Percentiles rank a stretch among this genome's conserved stretches.
phyloP scores from a whole-genome alignment of 2,888 invertebrate genomes.

The Lordiphosa fenestrarum region DNA sequence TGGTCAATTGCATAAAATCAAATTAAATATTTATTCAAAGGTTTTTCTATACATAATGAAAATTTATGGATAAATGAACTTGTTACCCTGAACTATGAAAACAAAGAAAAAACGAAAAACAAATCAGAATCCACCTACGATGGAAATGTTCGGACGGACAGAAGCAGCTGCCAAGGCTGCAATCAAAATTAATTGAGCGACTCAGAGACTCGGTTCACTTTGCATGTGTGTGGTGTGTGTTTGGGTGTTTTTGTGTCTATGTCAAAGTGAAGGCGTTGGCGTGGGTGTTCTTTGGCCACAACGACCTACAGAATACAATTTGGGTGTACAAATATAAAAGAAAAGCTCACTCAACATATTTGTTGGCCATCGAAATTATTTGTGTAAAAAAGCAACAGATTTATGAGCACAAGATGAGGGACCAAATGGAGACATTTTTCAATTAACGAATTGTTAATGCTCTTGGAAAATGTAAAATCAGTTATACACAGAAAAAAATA shows the following conservation, averaged over 20 bases:
- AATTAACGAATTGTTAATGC: conserved; percentile 13
- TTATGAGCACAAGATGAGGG: conserved; percentile 31
- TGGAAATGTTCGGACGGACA: conserved; percentile 18
- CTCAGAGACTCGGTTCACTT: conserved; percentile 45
- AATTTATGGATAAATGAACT: conserved; percentile 43
- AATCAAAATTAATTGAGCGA: conserved; percentile 70
- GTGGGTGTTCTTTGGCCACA: conserved; percentile 46
- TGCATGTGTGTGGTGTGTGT: conserved; percentile 1
- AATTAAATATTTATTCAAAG: conserved; percentile 17
- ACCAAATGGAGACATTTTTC: background rate
- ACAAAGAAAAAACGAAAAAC: conserved; percentile 29
- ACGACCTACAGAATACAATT: conserved; percentile 52
- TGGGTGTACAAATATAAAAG: conserved; percentile 5
- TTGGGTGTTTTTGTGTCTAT: conserved; percentile 23
- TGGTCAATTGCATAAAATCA: conserved; percentile 8
- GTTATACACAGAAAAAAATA: too few species aligned
- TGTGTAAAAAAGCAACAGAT: conserved; percentile 51
- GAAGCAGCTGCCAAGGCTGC: conserved; percentile 67
- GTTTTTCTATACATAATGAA: background rate
- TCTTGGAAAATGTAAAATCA: too few species aligned
- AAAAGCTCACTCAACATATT: conserved; percentile 2
- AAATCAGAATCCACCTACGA: conserved; percentile 9
- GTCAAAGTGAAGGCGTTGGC: conserved; percentile 64
- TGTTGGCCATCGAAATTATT: conserved; percentile 36
- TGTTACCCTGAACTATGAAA: conserved; percentile 34